Base-by-base conservation (phyloP, 2,113 vertebrate species). In the Jacana jacana region DNA sequence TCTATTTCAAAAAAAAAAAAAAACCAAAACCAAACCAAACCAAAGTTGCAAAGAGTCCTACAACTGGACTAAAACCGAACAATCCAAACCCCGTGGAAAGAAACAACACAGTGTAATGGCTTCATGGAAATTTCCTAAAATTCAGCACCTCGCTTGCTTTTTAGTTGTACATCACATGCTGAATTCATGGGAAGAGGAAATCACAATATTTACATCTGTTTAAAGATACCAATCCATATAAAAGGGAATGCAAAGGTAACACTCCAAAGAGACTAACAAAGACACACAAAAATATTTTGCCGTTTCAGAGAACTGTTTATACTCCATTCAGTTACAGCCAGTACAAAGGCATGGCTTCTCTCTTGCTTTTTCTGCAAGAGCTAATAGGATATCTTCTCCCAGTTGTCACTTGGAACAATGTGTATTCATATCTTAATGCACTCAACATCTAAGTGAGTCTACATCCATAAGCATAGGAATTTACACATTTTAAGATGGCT, bases 201-300 rank as follows among this genome's bases (percentile, higher is more conserved):
- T 90, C 81, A 95, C 61, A 94, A 57, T 95, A 97, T 88, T 94
- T 88, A 88, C 76, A 66, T 91, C 88, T 97, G 91, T 96, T 66
- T 95, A 97, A 97, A 91, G 71, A 76, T 60, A 95, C 90, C 81
- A 57, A 95, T 57, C 91, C 79, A 83, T 94, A 97, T 93, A 97
- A 97, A 97, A 97, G 77, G 44, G 71, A 96, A 93, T 93, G 94
- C 94, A 90, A 89, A 96, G 81, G 51, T 78, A 97, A 92, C n/a
- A 93, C 91, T 93, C 75, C 86, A 97, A 96, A 95, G 73, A 95
- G 90, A 93, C 77, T 95, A 93, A 80, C 93, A 97, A 93, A 87
- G 95, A 97, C 93, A 93, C 72, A 93, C 84, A 94, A 91, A 97
- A 95, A 95, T 97, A 97, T 96, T 97, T 91, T 97, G 92, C 92